Percentiles rank a stretch among this genome's conserved stretches.
phyloP scores from a whole-genome alignment of 2,888 invertebrate genomes.

The Tachystola acroxantha region DNA sequence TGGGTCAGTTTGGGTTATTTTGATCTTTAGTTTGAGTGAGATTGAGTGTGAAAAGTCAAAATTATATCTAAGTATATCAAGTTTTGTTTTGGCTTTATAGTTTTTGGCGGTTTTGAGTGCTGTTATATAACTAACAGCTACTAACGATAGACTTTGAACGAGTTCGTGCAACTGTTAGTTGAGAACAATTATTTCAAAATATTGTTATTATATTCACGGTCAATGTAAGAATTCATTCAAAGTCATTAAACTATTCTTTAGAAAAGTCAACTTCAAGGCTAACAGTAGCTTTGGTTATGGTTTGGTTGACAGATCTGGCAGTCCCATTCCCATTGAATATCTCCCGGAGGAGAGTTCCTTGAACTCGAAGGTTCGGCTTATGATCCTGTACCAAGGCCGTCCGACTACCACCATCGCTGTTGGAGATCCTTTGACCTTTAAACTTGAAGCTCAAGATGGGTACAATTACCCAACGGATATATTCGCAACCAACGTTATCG shows the following conservation, averaged over 20 bases:
- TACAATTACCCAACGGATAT: constrained; percentile 93
- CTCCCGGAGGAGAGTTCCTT: constrained; percentile 94
- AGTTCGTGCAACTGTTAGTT: constrained; percentile 21
- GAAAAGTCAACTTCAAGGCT: constrained; percentile 45
- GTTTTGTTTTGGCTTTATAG: constrained; percentile 15
- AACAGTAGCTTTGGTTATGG: constrained; percentile 68
- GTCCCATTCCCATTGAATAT: constrained; percentile 95
- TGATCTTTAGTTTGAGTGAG: constrained; percentile 12
- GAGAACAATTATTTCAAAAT: no score
- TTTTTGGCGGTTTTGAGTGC: constrained; percentile 50
- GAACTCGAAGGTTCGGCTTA: constrained; percentile 90
- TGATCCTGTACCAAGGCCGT: constrained; percentile 92
- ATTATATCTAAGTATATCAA: constrained; percentile 14
- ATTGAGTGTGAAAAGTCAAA: constrained; percentile 8
- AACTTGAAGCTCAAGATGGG: constrained; percentile 92
- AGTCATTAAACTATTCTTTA: constrained; percentile 32
- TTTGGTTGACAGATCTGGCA: constrained; percentile 86
- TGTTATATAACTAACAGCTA: constrained; percentile 76
- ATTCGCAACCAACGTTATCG: constrained; percentile 95
- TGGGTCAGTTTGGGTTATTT: constrained; percentile 27
- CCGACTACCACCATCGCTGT: constrained; percentile 96
- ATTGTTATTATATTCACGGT: no score
- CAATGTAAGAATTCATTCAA: constrained; percentile 48
- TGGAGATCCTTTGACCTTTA: constrained; percentile 93
- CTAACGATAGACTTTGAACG: constrained; percentile 72